Evolutionary conservation across 2,888 invertebrate genomes (phyloP), one percentile per base, ranked within the genome.

Genomic region (Drosophila neonasuta): DNA sequence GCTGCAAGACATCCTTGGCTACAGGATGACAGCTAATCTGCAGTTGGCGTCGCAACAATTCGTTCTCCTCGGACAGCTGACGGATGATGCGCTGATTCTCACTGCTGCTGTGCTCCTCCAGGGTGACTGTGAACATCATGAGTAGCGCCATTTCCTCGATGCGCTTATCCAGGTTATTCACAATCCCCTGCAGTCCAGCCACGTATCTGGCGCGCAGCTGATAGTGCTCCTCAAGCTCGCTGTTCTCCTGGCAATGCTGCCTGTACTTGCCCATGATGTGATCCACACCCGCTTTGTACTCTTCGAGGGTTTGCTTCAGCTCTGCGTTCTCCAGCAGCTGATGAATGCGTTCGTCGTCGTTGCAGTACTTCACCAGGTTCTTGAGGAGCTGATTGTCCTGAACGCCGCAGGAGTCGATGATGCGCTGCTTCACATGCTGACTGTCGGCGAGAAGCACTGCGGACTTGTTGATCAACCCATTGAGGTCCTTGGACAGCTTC

Each of bases 261-360:
- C 42, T 63, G 39, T 73, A 83, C 45, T 80, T 86, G 3, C 60
- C 39, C 62, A 70, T 64, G 1, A 86, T 73, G 2, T 17, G 11
- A 6, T 68, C 49, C 2, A 81, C 45, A 11, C 74, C 77, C 1
- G 9, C n/a, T 13, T 68, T 58, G 17, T 68, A 77, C 13, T 77
- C 74, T 0, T 71, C 66, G 32, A 72, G 54, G 5, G 66, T 77
- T n/a, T 39, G 58, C 49, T 74, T 74, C 0, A 83, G 67, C 2
- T 83, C 82, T 1, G 48, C 41, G 5, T 83, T 84, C 10, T 74
- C 76, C 5, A 71, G 59, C 55, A 83, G 34, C 39, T 62, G n/a
- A 8, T 67, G 17, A 10, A 74, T 32, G 10, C 74, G 68, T 3
- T 67, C 60, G 1, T 65, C 65, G 15, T 74, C 67, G 11, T 45